Evolutionary conservation across 2,113 vertebrate species (phyloP).

Genomic region (Brachionichthys hirsutus): DNA sequence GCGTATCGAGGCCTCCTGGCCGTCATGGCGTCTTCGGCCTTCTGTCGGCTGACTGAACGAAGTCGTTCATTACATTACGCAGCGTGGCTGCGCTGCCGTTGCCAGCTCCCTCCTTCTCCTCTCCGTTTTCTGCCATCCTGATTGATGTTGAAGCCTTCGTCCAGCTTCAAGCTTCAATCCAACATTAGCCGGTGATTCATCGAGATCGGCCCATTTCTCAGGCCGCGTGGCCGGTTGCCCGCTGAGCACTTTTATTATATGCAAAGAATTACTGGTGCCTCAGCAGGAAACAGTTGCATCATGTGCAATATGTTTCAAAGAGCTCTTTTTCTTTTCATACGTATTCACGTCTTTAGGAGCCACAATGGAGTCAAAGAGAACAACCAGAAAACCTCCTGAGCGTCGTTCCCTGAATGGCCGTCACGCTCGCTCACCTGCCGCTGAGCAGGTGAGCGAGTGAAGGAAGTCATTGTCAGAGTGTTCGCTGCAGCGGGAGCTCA

Average conservation of each 20-base stretch:
- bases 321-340: too few species aligned
- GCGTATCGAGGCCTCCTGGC: neutral
- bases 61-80: neutral
- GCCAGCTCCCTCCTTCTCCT: neutral
- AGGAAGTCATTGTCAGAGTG: too few species aligned
- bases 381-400: too few species aligned
- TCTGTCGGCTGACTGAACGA: neutral
- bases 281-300: too few species aligned
- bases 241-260: neutral
- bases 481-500: too few species aligned
- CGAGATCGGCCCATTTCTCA: neutral
- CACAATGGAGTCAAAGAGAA: too few species aligned
- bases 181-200: neutral
- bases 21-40: neutral
- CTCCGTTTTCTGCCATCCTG: neutral
- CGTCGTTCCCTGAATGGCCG: too few species aligned
- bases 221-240: too few species aligned
- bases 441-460: too few species aligned
- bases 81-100: neutral
- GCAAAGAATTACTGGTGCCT: neutral
- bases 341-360: too few species aligned
- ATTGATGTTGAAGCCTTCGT: neutral
- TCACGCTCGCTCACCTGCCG: too few species aligned
- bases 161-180: neutral
- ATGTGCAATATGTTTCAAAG: too few species aligned